Evolutionary conservation across 2,888 invertebrate genomes (phyloP), one percentile per base, ranked within the genome.

Genomic region (Chaetoderma sp.): DNA sequence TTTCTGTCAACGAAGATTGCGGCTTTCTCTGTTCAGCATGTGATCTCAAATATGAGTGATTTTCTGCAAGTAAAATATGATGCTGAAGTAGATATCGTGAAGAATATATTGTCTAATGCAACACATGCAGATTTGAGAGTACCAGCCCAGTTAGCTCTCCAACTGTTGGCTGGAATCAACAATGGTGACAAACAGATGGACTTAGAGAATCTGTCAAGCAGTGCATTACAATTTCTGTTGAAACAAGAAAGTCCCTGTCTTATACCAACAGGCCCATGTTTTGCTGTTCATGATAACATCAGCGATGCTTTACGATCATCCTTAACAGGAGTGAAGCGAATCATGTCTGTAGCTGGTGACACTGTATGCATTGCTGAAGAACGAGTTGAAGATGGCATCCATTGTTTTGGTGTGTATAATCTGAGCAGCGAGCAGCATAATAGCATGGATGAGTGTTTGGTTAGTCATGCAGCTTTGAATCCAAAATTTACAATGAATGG

Each of bases 11-110:
- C 78, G 5, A 77, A 71, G 52, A 73, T 83, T 25, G 52, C 69
- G 32, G 75, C 76, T 3, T 73, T 73, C 49, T 77, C 79, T 10
- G 39, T 86, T 88, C 47, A 89, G 90, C 55, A 72, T 71, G 92
- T 83, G 1, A 60, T 95, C 67, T 91, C 92, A 58, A 91, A 91
- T 83, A 93, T 96, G 60, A 92, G 93, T 75, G 89, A 90, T 55
- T 93, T 95, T 60, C 92, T 94, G 82, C 91, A 92, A 47, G 94
- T 94, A 79, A 93, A 94, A 1, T 90, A 93, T 36, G 91, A 92
- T 65, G 89, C 94, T 47, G 92, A 93, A 89, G 89, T 90, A 25
- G 65, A 69, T 16, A 78, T 77, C 58, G 57, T 80, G 21, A 16
- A 28, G 13, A n/a, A n/a, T n/a, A n/a, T n/a, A n/a, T n/a, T n/a